phyloP scores from a whole-genome alignment of 2,113 vertebrate genomes.

The Monarcha castaneiventris region DNA sequence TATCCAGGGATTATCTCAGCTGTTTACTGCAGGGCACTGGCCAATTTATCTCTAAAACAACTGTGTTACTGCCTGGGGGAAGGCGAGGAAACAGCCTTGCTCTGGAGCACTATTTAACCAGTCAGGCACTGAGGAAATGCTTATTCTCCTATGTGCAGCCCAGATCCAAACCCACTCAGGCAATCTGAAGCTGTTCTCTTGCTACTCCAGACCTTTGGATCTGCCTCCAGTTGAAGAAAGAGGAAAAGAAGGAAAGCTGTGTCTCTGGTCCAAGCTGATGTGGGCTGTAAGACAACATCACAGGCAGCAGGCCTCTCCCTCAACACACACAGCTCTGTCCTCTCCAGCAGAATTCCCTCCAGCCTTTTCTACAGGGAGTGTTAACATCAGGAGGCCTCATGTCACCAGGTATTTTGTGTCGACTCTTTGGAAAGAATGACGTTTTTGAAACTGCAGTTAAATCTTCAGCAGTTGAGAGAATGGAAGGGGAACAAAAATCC shows the following conservation, averaged over 20 bases:
- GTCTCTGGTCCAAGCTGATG: background rate
- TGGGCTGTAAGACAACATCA: background rate
- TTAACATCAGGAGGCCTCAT: background rate
- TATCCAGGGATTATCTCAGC: constrained; percentile 33
- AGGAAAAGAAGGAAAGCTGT: background rate
- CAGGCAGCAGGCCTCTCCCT: background rate
- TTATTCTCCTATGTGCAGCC: background rate
- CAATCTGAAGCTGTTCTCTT: background rate
- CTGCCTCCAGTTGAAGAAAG: background rate
- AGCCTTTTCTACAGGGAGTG: background rate
- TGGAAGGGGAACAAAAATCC: background rate
- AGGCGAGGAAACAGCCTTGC: background rate
- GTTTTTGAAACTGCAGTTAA: background rate
- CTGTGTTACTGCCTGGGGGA: background rate
- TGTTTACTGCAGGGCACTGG: background rate
- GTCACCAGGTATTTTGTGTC: background rate
- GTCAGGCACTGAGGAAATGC: background rate
- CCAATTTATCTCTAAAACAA: constrained; percentile 52
- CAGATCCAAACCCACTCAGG: background rate
- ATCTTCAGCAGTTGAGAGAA: background rate
- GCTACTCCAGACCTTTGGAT: background rate
- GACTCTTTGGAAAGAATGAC: background rate
- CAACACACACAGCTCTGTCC: background rate
- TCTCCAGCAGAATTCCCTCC: background rate
- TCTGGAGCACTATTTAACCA: background rate